Evolutionary conservation across 2,113 vertebrate genomes (phyloP), one percentile per base, ranked within the genome.

Genomic region (Setophaga coronata): DNA sequence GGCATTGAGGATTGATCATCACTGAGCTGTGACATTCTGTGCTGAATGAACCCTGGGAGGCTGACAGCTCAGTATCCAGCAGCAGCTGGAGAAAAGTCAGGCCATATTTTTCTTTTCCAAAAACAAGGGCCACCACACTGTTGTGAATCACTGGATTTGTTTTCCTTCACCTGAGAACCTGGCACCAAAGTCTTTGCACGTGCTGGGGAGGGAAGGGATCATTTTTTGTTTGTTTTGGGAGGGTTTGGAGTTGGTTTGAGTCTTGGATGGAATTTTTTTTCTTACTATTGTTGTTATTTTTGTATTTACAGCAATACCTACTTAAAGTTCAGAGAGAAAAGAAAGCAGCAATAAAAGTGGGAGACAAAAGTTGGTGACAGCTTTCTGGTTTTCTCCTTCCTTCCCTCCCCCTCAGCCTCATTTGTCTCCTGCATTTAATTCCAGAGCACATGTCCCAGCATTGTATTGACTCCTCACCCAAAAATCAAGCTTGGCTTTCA

Each of bases 11-110:
- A 69, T 36, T 1, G 3, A 80, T 73, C 56, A 61, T 42, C 76
- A 62, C 26, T 62, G 66, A 31, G 62, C 69, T 82, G 60, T 50
- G 38, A 54, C 92, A 65, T 58, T 71, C 64, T 34, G 54, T 29
- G 24, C 51, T 72, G 36, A 83, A 74, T 15, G 87, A 70, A 48
- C 13, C 4, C n/a, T 33, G 42, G 12, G 45, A 66, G 20, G 25
- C 2, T 71, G 57, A 73, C 45, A 92, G 56, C 56, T 94, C 47
- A 73, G 77, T 74, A 65, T 33, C 60, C 13, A 50, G n/a, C 40
- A 80, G 64, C 54, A 81, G 29, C 67, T 85, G 85, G 43, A 43
- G 77, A 33, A 54, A 85, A 94, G 57, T 57, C 77, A 95, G 78
- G 53, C 47, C 38, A 7, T 62, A 57, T 40, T 87, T 92, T 92